A percentile compares a stretch with the other conserved stretches of the same genome.
Evolutionary conservation across 2,888 invertebrate species (phyloP).

Genomic region (Calliopum simillimum): DNA sequence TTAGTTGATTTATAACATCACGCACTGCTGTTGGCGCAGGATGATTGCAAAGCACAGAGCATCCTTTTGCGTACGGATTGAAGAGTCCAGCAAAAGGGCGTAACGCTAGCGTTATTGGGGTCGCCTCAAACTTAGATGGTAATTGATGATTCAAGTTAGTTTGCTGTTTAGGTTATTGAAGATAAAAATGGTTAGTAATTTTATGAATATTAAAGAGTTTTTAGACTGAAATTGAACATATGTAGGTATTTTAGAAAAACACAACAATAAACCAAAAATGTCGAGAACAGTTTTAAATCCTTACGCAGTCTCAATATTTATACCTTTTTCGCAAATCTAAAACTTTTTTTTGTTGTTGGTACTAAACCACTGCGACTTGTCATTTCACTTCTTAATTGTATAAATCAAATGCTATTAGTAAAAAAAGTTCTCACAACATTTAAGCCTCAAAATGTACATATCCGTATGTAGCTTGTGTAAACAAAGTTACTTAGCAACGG

Average conservation of each 20-base stretch:
- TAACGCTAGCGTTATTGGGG: constrained; percentile 79
- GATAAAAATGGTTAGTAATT: too few relatives aligned
- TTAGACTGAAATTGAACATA: too few relatives aligned
- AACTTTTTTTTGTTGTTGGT: constrained; percentile 71
- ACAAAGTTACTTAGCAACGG: too few relatives aligned
- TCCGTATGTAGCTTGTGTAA: too few relatives aligned
- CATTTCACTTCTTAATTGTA: too few relatives aligned
- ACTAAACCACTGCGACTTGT: constrained; percentile 76
- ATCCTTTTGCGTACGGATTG: constrained; percentile 84
- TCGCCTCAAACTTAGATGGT: constrained; percentile 70
- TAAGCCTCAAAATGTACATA: too few relatives aligned
- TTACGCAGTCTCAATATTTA: not conserved
- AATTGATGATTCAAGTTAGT: constrained; percentile 48
- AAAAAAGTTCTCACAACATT: too few relatives aligned
- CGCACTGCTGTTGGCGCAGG: constrained; percentile 81
- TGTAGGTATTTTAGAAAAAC: constrained; percentile 44
- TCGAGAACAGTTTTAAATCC: not conserved
- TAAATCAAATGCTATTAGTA: too few relatives aligned
- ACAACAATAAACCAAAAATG: not conserved
- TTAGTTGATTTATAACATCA: constrained; percentile 78
- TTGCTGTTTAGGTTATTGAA: too few relatives aligned
- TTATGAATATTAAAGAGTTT: too few relatives aligned
- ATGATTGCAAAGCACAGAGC: constrained; percentile 87
- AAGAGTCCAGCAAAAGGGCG: constrained; percentile 84
- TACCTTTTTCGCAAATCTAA: constrained; percentile 52